Base-by-base conservation (phyloP, 1,140 invertebrate genomes). In the Solenopsis fugax region DNA sequence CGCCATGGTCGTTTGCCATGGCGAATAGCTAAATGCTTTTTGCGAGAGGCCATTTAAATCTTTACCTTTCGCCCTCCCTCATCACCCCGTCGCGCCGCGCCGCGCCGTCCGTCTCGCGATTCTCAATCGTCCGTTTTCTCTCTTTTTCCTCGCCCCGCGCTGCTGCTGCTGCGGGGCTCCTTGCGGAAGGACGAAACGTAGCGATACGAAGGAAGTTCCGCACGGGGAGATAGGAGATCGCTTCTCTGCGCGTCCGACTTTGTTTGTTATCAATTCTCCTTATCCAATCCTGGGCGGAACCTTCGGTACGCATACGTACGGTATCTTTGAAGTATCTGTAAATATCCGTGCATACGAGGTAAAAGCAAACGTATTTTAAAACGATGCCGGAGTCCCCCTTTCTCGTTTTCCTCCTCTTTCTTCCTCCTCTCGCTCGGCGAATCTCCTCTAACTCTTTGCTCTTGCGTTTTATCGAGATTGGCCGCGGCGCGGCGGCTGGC, bases 1-100 rank as follows among this genome's bases (percentile, higher is more conserved):
- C 93, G 94, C 92, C 88, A 95, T 94, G 94, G 95, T 95, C 94
- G 94, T 95, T 95, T 95, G 93, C 94, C 92, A 95, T 94, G 93
- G 93, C 93, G 93, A 95, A 95, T 95, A 95, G 95, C 95, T 95
- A 95, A 95, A 95, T 95, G 95, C 95, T 95, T 95, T 95, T 95
- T 95, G 94, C 94, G 93, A 93, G 90, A 93, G 91, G 92, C 92
- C 94, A 95, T 95, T 95, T 95, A 95, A 95, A 95, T 95, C 94
- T 95, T 94, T 95, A 93, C 94, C 92, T 93, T 92, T 92, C 92
- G 91, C 92, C 82, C 91, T 82, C 75, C 65, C 85, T 88, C 73
- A 71, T 73, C 41, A 76, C 85, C 60, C 69, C 64, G 45, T 58
- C 56, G 69, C 62, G 72, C 72, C 10, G 1, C 48, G 0, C 9